phyloP scores from a whole-genome alignment of 2,113 vertebrate species.

The Syngnathus floridae region DNA sequence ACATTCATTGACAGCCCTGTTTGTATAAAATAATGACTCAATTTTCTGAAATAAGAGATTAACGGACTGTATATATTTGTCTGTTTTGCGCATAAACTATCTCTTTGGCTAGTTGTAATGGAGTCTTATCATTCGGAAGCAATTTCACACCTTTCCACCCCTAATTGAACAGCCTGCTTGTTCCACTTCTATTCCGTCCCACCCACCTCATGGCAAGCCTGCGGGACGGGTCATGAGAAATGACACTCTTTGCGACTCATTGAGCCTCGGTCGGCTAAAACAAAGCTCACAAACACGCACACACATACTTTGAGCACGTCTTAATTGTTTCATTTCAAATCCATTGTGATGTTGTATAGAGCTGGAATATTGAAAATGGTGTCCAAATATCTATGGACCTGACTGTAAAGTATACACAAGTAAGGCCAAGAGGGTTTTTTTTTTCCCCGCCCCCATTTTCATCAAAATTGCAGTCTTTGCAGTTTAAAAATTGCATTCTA shows the following conservation, averaged over 20 bases:
- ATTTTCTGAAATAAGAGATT: background rate
- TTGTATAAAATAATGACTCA: background rate
- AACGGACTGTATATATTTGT: background rate
- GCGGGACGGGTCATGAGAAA: conserved; percentile 75
- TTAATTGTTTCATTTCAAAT: too few species aligned
- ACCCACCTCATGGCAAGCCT: conserved; percentile 60
- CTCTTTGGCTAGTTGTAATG: conserved; percentile 49
- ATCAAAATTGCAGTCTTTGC: too few species aligned
- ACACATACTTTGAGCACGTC: background rate
- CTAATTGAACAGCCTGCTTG: conserved; percentile 80
- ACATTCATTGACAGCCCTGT: background rate
- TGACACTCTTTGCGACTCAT: conserved; percentile 74
- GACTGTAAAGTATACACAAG: too few species aligned
- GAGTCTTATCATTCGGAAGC: conserved; percentile 76
- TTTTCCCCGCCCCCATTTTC: too few species aligned
- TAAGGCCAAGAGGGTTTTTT: too few species aligned
- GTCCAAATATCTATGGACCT: too few species aligned
- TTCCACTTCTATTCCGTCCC: conserved; percentile 66
- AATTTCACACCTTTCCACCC: conserved; percentile 76
- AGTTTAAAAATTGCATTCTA: too few species aligned
- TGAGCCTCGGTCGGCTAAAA: conserved; percentile 71
- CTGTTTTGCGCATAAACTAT: background rate
- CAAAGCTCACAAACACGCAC: conserved; percentile 57
- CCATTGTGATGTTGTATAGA: too few species aligned
- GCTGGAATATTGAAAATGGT: too few species aligned